These are phyloP conservation scores for Agrotis puta DNA, from an alignment of 2,888 invertebrate genomes.

Conservation along the genomic window DNA sequence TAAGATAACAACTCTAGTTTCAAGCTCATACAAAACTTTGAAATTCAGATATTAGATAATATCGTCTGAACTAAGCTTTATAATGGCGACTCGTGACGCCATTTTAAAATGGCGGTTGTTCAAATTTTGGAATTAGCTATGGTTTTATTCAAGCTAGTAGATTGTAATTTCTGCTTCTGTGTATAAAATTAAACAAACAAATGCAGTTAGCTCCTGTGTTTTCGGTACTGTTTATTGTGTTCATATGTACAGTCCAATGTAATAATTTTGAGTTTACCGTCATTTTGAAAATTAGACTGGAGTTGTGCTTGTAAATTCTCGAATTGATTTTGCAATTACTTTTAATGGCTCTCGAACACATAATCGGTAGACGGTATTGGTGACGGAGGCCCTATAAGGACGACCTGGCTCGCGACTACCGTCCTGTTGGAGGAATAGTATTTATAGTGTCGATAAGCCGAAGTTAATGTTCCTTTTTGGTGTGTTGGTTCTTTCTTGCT, in stretches of 20 bases:
- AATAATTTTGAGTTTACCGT: neutral
- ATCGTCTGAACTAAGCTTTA: slow-evolving; percentile 22
- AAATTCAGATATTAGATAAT: slow-evolving; percentile 27
- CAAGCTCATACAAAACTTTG: slow-evolving; percentile 41
- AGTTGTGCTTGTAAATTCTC: too few relatives aligned
- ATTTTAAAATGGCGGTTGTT: slow-evolving; percentile 28
- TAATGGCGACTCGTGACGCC: slow-evolving; percentile 21
- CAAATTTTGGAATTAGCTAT: slow-evolving; percentile 16
- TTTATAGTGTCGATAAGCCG: too few relatives aligned
- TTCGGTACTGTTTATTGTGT: slow-evolving; percentile 7
- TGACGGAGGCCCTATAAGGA: too few relatives aligned
- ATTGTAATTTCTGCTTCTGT: slow-evolving; percentile 43
- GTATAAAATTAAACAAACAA: slow-evolving; percentile 31
- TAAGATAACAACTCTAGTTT: slow-evolving; percentile 53
- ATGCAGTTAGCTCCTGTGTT: slow-evolving; percentile 27
- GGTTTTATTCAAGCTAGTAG: neutral
- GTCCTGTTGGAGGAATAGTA: too few relatives aligned
- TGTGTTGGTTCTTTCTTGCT: too few relatives aligned
- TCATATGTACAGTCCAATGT: neutral
- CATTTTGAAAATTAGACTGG: neutral
- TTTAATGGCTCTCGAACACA: too few relatives aligned
- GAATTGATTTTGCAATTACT: neutral
- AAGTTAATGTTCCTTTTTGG: too few relatives aligned
- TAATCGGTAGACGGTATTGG: too few relatives aligned
- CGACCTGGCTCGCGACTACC: too few relatives aligned